Percentiles rank a stretch among this genome's conserved stretches.
phyloP scores from a whole-genome alignment of 2,888 invertebrate species.

The Stratiomys singularior region DNA sequence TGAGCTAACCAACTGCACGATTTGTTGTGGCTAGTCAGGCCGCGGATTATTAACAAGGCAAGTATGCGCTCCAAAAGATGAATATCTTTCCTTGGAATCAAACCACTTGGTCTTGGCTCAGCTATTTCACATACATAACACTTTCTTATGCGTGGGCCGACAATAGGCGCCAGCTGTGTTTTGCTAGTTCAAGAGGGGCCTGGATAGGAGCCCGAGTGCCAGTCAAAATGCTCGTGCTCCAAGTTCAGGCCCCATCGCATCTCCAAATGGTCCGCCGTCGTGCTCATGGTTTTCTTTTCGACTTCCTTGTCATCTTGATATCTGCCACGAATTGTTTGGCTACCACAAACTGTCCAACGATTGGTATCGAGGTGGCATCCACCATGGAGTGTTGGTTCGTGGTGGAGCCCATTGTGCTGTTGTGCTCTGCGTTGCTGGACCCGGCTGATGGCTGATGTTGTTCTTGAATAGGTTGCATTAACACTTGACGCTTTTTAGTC shows the following conservation, averaged over 20 bases:
- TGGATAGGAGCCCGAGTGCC: not conserved
- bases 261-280: not conserved
- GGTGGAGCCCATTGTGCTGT: not conserved
- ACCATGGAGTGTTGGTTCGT: not conserved
- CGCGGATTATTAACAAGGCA: not conserved
- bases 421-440: not conserved
- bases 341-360: constrained; percentile 17
- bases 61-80: not conserved
- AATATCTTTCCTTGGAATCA: constrained; percentile 24
- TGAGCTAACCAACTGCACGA: not conserved
- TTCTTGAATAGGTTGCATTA: constrained; percentile 29
- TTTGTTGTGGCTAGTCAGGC: constrained; percentile 23
- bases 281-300: constrained; percentile 22
- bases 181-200: constrained; percentile 20
- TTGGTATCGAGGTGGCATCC: constrained; percentile 30
- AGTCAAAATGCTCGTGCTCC: constrained; percentile 2
- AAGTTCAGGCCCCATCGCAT: constrained; percentile 11
- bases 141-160: constrained; percentile 45
- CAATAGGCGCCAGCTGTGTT: constrained; percentile 49
- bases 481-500: constrained; percentile 37
- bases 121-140: constrained; percentile 37
- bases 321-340: constrained; percentile 32
- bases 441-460: not conserved
- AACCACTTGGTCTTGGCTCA: constrained; percentile 30
- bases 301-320: constrained; percentile 38